Base-by-base conservation (phyloP, 2,888 invertebrate species). In the Coenonympha arcania region DNA sequence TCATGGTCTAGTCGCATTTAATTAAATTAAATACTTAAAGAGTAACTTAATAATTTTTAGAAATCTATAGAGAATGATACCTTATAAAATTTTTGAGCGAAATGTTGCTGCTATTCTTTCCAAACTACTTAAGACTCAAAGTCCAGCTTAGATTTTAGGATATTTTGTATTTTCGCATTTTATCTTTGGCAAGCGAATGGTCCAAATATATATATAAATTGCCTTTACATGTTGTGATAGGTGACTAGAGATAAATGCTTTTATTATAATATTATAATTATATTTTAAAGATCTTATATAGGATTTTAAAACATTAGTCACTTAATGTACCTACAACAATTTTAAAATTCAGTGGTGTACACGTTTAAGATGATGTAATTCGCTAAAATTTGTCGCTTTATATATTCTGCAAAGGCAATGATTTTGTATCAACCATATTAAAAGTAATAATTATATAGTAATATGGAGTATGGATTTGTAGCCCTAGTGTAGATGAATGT, bases 141-240 rank as follows among this genome's bases (percentile, higher is more conserved):
- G 46, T 55, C 58, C 55, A 56, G 52, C 49, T 49, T 56, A 53
- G 52, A 16, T 24, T 37, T 41, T 51, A 56, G 43, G 41, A 44
- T 46, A 46, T 50, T 48, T 42, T 45, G 48, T 46, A 53, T 39
- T 46, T 55, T 55, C 68, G 69, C 63, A 65, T 69, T 66, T 69
- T 66, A 71, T 74, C 66, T 71, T 76, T 77, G 34, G 79, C 81
- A 80, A 83, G 83, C 71, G 70, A 73, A 74, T 71, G 85, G 85
- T 85, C 85, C 85, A 85, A 84, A n/a, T n/a, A n/a, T n/a, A 67
- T 64, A 64, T 76, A 73, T 73, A 34, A 67, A 76, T 71, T 79
- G 84, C 85, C 84, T 85, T 85, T 83, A 62, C 79, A 76, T 78
- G 84, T 85, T 85, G 85, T 85, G 85, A 85, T 85, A 83, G 75